Evolutionary conservation across 64 coral and sea anemone genomes (phyloP), one percentile per base, ranked within the genome.

Genomic region (Montipora sp.): DNA sequence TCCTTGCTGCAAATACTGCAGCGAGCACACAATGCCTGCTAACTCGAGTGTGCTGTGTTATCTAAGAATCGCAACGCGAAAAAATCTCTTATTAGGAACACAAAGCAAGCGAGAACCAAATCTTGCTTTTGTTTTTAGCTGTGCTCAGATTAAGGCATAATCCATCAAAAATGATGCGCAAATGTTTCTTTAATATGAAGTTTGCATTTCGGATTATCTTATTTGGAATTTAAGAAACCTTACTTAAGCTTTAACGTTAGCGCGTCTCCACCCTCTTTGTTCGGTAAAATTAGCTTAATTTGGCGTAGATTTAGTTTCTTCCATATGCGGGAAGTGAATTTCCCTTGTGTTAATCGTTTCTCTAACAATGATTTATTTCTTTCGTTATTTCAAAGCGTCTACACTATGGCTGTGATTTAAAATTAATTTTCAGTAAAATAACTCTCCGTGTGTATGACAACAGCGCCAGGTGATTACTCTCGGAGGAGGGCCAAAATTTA

Each of bases 121-220:
- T 50, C 49, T 78, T 16, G 44, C 16, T 47, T 48, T 78, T 47
- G 5, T 14, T 78, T 18, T 47, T 7, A 78, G 45, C 46, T 15
- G 16, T 5, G 75, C 19, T 8, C 47, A 7, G 45, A 49, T 71
- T 70, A 48, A 71, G 18, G 3, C 82, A 5, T 48, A 84, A 18
- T 83, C 15, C 60, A 65, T 21, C 16, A 84, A 16, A 49, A 21
- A 44, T 71, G 45, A 70, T 18, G 8, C 63, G 16, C n/a, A 84
- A 84, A 84, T 84, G 44, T 69, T 45, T 66, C 12, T 61, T 70
- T 84, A 70, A 84, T 84, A 21, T 63, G 16, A 84, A 70, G 82
- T 71, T 83, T 49, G 19, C 19, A 47, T 49, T 49, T 49, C n/a
- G 7, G 44, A 70, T 84, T 67, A 84, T 84, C 82, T 70, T 84